phyloP scores from a whole-genome alignment of 2,113 vertebrate species.

The Grantiella picta region DNA sequence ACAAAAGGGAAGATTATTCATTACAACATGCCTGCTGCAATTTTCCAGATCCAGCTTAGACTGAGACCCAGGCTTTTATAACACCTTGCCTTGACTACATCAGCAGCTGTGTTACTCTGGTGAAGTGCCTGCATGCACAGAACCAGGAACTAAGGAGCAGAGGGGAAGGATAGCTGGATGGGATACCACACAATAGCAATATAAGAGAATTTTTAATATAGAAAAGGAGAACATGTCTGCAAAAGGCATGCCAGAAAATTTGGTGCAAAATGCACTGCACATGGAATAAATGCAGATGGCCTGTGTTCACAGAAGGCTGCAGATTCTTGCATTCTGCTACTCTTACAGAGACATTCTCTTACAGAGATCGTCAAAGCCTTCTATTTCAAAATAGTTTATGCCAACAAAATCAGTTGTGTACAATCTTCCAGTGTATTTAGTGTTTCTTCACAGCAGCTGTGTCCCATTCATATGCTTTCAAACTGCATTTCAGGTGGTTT shows the following conservation, averaged over 20 bases:
- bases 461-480: neutral
- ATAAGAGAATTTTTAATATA: neutral
- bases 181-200: neutral
- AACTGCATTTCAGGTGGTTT: neutral
- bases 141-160: neutral
- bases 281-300: neutral
- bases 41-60: neutral
- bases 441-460: neutral
- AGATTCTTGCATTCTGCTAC: neutral
- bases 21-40: neutral
- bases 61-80: neutral
- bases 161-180: neutral
- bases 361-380: neutral
- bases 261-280: neutral
- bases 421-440: neutral
- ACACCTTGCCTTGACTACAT: neutral
- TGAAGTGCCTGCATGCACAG: neutral
- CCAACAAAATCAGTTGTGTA: neutral
- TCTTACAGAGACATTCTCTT: neutral
- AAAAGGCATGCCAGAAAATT: neutral
- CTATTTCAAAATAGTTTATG: neutral
- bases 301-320: neutral
- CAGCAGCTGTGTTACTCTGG: neutral
- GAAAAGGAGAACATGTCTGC: neutral
- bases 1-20: neutral